Evolutionary conservation across 2,888 invertebrate genomes (phyloP), one percentile per base, ranked within the genome.

Genomic region (Aricia artaxerxes): DNA sequence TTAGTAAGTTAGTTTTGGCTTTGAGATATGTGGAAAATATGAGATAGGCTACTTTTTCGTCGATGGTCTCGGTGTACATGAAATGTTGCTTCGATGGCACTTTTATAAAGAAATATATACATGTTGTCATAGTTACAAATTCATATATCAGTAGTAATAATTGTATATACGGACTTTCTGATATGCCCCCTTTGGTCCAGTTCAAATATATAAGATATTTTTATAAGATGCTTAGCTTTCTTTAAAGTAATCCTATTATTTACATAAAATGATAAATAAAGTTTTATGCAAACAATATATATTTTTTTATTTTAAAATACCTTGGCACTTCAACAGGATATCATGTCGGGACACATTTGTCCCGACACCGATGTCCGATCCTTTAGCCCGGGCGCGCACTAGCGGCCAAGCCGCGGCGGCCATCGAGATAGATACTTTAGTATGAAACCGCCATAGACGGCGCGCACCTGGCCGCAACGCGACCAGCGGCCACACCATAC

Each of bases 151-250:
- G n/a, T 78, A 57, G 53, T 73, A 44, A 79, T 44, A 60, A 60
- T 73, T 60, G 78, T 82, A 81, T 82, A 80, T 81, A 80, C 80
- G 78, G 72, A 80, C 79, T 79, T 79, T 60, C 90, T 89, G 89
- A 90, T 87, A 88, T 83, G 89, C 87, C 88, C 88, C 69, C 85
- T 88, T 89, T 88, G 88, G 91, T 91, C 90, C 91, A 90, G 83
- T 85, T 85, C 88, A 86, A 86, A 88, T 88, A 87, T 87, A 88
- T 87, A 88, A 87, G 90, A 91, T 94, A 94, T 94, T 94, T 94
- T 94, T 94, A 88, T 94, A 94, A 93, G 89, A 93, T 90, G 94
- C 94, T 94, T 94, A 93, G 94, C 94, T 94, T 94, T 92, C 91
- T 88, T 90, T 91, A 90, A 90, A 84, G 90, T 89, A 90, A 90